Conservation (phyloP, 2,888 invertebrate genomes). For the Frankliniella fusca region DNA sequence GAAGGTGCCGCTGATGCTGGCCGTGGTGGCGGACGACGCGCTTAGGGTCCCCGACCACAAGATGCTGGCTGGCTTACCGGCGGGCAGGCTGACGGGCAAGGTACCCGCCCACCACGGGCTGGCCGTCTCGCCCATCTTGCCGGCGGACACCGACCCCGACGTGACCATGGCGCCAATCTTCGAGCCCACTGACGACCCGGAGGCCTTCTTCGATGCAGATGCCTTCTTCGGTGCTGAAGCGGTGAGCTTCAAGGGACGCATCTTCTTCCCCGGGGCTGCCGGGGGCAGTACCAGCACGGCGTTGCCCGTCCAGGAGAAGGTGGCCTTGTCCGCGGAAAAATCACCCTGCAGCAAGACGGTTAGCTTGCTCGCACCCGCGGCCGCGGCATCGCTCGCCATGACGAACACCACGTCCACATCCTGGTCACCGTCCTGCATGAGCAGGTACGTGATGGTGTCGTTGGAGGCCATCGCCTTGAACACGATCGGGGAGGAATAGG, state of each 20-base stretch:
- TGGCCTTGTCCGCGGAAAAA: constrained; percentile 32
- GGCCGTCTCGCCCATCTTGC: neutral
- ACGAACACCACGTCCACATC: neutral
- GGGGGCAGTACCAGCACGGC: constrained; percentile 27
- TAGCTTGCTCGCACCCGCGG: neutral
- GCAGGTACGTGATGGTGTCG: neutral
- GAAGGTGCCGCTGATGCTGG: neutral
- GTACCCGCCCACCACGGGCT: constrained; percentile 15
- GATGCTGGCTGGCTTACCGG: constrained; percentile 37
- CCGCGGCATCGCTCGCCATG: neutral
- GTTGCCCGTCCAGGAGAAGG: constrained; percentile 36
- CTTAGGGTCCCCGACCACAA: constrained; percentile 33
- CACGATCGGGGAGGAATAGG: constrained; percentile 1
- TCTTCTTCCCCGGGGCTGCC: neutral
- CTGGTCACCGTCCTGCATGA: neutral
- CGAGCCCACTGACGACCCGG: neutral
- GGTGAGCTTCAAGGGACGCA: neutral
- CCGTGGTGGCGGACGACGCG: neutral
- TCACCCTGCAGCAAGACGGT: constrained; percentile 35
- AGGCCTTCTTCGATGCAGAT: neutral
- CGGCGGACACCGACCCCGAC: constrained; percentile 12
- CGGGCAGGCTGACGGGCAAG: constrained; percentile 31
- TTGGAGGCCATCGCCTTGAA: neutral
- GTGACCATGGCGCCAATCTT: constrained; percentile 27
- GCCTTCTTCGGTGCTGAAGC: neutral